Conservation (phyloP, 2,797 vertebrate genomes). For the Neosilurus mollespiculum region DNA sequence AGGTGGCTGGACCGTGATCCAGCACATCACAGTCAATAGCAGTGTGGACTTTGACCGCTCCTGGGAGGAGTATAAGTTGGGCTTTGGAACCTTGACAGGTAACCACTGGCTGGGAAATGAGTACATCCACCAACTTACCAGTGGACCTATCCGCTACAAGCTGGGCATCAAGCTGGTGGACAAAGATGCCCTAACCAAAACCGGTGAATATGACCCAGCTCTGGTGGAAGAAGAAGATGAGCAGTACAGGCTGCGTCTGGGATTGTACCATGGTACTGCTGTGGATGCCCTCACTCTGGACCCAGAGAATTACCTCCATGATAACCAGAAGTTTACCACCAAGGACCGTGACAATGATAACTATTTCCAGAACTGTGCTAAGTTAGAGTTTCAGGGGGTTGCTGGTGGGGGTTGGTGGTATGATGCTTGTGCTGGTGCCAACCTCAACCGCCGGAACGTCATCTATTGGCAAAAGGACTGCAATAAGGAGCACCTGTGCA, state of each 20-base stretch:
- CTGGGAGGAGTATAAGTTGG: conserved; percentile 80
- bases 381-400: conserved; percentile 78
- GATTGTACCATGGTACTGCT: conserved; percentile 79
- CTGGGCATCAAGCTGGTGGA: conserved; percentile 84
- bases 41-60: conserved; percentile 80
- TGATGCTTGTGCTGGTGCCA: conserved; percentile 80
- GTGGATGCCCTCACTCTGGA: conserved; percentile 81
- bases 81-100: conserved; percentile 76
- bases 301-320: conserved; percentile 86
- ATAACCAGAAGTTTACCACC: conserved; percentile 87
- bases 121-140: conserved; percentile 77
- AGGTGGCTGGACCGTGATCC: conserved; percentile 86
- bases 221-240: conserved; percentile 77
- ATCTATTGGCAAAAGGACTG: conserved; percentile 88
- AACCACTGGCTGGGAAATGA: conserved; percentile 89
- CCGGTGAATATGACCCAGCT: conserved; percentile 77
- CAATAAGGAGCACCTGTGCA: conserved; percentile 78
- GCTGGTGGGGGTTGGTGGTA: conserved; percentile 85
- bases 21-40: conserved; percentile 84
- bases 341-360: conserved; percentile 86
- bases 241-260: conserved; percentile 78
- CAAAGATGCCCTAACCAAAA: conserved; percentile 73
- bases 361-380: conserved; percentile 83
- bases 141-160: conserved; percentile 67
- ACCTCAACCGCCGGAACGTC: conserved; percentile 82